Conservation (phyloP, 2,113 vertebrate species). For the Peromyscus californicus region DNA sequence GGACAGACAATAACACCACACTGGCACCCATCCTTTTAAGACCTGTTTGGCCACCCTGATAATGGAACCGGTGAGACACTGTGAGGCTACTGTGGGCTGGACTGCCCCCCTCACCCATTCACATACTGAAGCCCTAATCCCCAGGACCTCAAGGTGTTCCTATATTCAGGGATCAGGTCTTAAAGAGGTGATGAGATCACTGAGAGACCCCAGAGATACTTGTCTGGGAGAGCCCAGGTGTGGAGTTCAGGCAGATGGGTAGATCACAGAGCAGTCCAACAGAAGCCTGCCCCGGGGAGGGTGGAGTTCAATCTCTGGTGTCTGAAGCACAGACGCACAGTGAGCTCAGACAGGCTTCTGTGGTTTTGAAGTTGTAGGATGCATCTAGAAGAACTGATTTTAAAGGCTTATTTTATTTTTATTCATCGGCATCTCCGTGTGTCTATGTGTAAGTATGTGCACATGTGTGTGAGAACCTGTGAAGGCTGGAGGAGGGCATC, state of each 20-base stretch:
- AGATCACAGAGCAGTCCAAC: not conserved
- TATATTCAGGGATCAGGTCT: too few relatives aligned
- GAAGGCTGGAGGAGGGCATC: not conserved
- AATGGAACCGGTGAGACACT: too few relatives aligned
- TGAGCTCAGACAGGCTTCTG: not conserved
- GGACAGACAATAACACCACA: not conserved
- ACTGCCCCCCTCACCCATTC: too few relatives aligned
- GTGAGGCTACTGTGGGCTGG: too few relatives aligned
- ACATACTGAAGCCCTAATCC: too few relatives aligned
- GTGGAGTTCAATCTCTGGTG: not conserved
- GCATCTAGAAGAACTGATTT: not conserved
- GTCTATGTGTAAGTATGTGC: not conserved
- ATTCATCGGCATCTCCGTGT: not conserved
- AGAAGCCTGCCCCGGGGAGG: not conserved
- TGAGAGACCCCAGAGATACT: not conserved
- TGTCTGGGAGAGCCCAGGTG: not conserved
- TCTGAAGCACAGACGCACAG: not conserved
- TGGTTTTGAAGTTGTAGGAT: not conserved
- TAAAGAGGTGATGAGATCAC: too few relatives aligned
- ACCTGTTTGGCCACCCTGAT: too few relatives aligned
- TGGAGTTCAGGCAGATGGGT: not conserved
- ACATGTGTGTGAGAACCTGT: not conserved
- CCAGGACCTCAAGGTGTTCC: too few relatives aligned
- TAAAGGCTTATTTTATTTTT: not conserved
- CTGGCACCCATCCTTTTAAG: too few relatives aligned